Evolutionary conservation across 2,113 vertebrate genomes (phyloP), one percentile per base, ranked within the genome.

Genomic region (Solea senegalensis): DNA sequence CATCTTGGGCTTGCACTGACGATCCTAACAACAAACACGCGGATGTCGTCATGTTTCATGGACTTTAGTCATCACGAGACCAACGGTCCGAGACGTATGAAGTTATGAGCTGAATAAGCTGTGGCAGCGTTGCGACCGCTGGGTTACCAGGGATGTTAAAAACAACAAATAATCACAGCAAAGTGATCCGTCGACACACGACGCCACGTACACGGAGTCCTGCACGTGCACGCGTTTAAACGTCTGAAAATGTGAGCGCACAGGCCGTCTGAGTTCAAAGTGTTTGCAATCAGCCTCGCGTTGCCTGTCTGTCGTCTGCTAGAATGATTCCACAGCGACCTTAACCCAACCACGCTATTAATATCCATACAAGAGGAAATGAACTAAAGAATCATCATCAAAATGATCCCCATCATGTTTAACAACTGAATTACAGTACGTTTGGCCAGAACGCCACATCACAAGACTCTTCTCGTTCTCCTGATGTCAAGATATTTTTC

Each of bases 21-120:
- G 87, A 84, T 56, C 65, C 45, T 86, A 88, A 87, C 58, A 90
- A 43, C 12, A 40, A 77, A 84, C 86, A 87, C 84, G 80, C 87
- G 86, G 48, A 34, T 63, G 44, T 70, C 72, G 67, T 58, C 13
- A 3, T 76, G 68, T 71, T 61, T 68, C 74, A 52, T 61, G 52
- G 76, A 39, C 53, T 69, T 60, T 60, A 67, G 72, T 80, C 72
- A 77, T 85, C 62, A 76, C 54, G 75, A 78, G 41, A 69, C 50
- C 67, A 74, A 15, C 34, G 64, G 66, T 63, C 71, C 57, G 43
- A 60, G 69, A 53, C 65, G 58, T 53, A 5, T 43, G 27, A 59
- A 52, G 63, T 63, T 54, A 72, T 54, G 76, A 67, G 58, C 54
- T 78, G 56, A 80, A 69, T 44, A 58, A 14, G 34, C 54, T 66